Evolutionary conservation across 2,797 vertebrate genomes (phyloP).

Genomic region (Gymnothorax javanicus): DNA sequence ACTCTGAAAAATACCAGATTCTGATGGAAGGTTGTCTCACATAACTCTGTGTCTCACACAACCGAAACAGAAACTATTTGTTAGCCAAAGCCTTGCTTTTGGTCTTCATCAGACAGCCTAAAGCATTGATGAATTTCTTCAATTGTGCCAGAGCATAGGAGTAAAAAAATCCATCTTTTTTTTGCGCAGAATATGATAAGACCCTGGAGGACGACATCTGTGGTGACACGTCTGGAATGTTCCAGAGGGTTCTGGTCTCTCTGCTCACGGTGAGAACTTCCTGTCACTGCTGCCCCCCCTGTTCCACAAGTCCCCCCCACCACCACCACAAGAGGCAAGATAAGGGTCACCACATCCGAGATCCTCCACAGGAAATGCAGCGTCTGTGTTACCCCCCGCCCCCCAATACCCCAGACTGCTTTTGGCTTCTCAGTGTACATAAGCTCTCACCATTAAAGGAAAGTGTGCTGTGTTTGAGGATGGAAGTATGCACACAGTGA

Average conservation of each 20-base stretch:
- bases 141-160: neutral
- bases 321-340: neutral
- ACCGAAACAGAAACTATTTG: neutral
- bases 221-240: conserved; percentile 91
- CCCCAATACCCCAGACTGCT: neutral
- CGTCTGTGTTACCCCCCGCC: neutral
- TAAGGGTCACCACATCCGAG: neutral
- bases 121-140: neutral
- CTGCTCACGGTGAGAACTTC: conserved; percentile 79
- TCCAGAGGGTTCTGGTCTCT: conserved; percentile 91
- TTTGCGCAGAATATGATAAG: conserved; percentile 73
- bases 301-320: neutral
- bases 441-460: neutral
- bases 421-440: neutral
- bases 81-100: neutral
- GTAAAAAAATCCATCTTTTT: neutral
- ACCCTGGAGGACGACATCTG: conserved; percentile 83
- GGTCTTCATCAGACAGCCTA: neutral
- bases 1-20: neutral
- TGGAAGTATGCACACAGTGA: neutral
- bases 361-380: neutral
- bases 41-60: neutral
- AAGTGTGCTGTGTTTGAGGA: neutral
- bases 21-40: neutral
- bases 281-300: neutral